Conservation (phyloP, 2,888 invertebrate genomes). For the Caenorhabditis becei region DNA sequence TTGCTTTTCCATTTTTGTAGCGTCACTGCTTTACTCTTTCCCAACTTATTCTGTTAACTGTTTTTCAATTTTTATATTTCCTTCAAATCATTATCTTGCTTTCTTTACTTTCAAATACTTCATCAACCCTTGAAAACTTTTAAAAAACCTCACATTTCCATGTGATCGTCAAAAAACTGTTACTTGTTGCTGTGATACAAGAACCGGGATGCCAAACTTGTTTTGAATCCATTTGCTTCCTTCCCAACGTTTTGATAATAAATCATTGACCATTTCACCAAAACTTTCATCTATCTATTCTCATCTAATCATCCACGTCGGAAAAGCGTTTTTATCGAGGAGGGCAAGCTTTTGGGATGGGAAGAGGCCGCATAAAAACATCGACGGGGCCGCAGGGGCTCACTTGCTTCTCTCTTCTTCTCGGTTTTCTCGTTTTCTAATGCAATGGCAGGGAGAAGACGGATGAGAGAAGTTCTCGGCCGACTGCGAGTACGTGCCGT, state of each 20-base stretch:
- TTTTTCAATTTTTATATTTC: not conserved
- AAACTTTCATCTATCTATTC: not conserved
- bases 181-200: too few species aligned
- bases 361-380: slow-evolving; percentile 22
- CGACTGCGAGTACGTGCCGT: slow-evolving; percentile 39
- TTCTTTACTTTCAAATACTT: not conserved
- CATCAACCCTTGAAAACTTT: not conserved
- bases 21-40: not conserved
- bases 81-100: not conserved
- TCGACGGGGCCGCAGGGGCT: slow-evolving; percentile 29
- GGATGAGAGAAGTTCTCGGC: slow-evolving; percentile 47
- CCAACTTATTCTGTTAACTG: not conserved
- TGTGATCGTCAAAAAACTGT: not conserved
- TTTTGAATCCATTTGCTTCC: too few species aligned
- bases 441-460: slow-evolving; percentile 23
- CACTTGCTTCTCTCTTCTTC: slow-evolving; percentile 19
- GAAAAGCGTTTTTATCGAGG: slow-evolving; percentile 7
- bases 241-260: slow-evolving; percentile 18
- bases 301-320: not conserved
- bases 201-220: too few species aligned
- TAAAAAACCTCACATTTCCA: not conserved
- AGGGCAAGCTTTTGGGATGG: slow-evolving; percentile 15
- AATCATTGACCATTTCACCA: slow-evolving; percentile 22
- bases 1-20: not conserved
- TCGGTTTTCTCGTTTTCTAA: slow-evolving; percentile 22